Percentiles rank a stretch among this genome's conserved stretches.
Evolutionary conservation across 2,888 invertebrate genomes (phyloP).

Genomic region (Hemaris fuciformis): DNA sequence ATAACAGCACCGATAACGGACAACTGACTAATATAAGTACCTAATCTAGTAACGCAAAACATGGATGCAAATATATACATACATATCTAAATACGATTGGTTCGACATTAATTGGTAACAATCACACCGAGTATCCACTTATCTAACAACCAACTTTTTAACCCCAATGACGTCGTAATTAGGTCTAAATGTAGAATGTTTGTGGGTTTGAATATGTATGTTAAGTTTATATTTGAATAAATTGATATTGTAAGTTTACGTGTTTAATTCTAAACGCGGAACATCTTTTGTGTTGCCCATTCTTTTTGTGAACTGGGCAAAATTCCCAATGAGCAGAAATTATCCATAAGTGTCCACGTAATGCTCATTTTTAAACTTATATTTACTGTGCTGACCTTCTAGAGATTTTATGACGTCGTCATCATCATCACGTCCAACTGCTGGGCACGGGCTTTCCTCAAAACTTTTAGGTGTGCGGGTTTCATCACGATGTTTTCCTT

Average conservation of each 20-base stretch:
- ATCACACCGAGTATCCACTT: background rate
- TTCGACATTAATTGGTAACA: background rate
- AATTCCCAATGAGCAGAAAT: too few species aligned
- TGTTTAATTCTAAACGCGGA: too few species aligned
- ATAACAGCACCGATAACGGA: constrained; percentile 66
- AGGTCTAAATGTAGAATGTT: background rate
- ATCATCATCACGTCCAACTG: too few species aligned
- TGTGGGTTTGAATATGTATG: background rate
- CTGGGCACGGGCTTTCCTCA: too few species aligned
- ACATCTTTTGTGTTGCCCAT: too few species aligned
- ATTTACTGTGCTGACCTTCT: too few species aligned
- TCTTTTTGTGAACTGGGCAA: too few species aligned
- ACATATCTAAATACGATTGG: background rate
- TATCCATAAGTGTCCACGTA: too few species aligned
- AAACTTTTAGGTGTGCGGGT: too few species aligned
- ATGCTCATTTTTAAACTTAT: too few species aligned
- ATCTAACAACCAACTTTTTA: background rate
- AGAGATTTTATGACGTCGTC: too few species aligned
- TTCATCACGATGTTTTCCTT: too few species aligned
- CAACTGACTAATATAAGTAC: constrained; percentile 37
- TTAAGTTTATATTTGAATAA: background rate
- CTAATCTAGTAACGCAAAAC: background rate
- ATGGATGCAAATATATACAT: constrained; percentile 4
- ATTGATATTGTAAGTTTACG: background rate
- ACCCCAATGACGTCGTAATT: background rate